These are phyloP conservation scores for Hippoglossus stenolepis DNA, from an alignment of 2,113 vertebrate species.

Conservation along the genomic window DNA sequence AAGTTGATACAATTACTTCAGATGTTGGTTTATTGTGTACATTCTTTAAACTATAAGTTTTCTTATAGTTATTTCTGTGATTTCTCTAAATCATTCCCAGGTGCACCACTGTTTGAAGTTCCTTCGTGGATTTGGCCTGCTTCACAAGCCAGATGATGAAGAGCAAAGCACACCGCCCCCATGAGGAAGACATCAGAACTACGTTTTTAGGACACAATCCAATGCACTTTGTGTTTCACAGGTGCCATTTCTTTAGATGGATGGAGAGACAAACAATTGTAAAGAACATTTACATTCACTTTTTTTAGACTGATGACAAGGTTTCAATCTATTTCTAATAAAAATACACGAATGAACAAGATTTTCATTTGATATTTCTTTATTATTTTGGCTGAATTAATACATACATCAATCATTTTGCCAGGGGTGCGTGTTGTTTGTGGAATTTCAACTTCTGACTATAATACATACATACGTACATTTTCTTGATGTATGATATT, in stretches of 20 bases:
- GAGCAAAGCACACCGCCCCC: constrained; percentile 24
- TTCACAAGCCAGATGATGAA: constrained; percentile 57
- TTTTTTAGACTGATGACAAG: not conserved
- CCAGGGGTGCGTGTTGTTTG: too few relatives aligned
- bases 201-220: not conserved
- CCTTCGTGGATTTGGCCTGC: constrained; percentile 71
- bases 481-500: too few relatives aligned
- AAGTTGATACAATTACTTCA: too few relatives aligned
- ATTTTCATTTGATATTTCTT: too few relatives aligned
- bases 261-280: not conserved
- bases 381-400: too few relatives aligned
- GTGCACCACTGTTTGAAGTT: constrained; percentile 73
- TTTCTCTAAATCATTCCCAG: constrained; percentile 58
- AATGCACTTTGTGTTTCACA: not conserved
- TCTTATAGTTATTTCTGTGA: not conserved
- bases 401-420: too few relatives aligned
- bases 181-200: constrained; percentile 31
- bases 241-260: not conserved
- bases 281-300: not conserved
- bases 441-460: too few relatives aligned
- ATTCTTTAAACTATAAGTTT: too few relatives aligned
- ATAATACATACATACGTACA: too few relatives aligned
- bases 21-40: too few relatives aligned
- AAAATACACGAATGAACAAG: too few relatives aligned
- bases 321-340: too few relatives aligned